Base-by-base conservation (phyloP, 2,113 vertebrate genomes). In the Gymnobelideus leadbeateri region DNA sequence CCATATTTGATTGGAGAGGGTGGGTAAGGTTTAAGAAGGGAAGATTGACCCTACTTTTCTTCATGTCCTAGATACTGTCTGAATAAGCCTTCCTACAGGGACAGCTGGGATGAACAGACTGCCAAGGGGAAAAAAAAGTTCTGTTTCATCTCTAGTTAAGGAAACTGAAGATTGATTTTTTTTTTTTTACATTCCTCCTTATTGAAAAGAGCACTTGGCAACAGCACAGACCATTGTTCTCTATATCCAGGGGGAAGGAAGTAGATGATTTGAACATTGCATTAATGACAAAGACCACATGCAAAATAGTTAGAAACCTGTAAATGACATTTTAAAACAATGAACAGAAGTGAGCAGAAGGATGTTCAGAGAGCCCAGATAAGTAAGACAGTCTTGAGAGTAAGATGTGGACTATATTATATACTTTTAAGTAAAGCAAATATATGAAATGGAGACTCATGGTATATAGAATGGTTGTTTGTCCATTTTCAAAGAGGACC, bases 161-260 rank as follows among this genome's bases (percentile, higher is more conserved):
- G 91, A 98, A 98, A 97, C 92, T 97, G 97, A 92, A 93, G 93
- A 96, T 96, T 89, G 93, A 68, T 91, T 31, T 68, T 96, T 97
- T 96, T 96, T 49, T 49, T 77, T 14, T 97, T 89, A 54, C 91
- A 96, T 53, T n/a, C n/a, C 51, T 95, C 96, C 53, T 95, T 96
- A 92, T 97, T 94, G 24, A 90, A 96, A 96, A 96, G 54, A 94
- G 68, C 68, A 94, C 92, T 97, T 3, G 10, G 49, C 53, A 98
- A 98, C 92, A 98, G 98, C 97, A 90, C 37, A 91, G 91, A 97
- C 89, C 91, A 47, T 94, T 95, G 89, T 94, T 54, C 46, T 90
- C 43, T 37, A 55, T 93, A 90, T 94, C 95, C 89, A 93, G 68
- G 47, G 61, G 61, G 57, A 95, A 50, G 98, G 92, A 96, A 97